Conservation (phyloP, 2,113 vertebrate genomes). For the Apaloderma vittatum region DNA sequence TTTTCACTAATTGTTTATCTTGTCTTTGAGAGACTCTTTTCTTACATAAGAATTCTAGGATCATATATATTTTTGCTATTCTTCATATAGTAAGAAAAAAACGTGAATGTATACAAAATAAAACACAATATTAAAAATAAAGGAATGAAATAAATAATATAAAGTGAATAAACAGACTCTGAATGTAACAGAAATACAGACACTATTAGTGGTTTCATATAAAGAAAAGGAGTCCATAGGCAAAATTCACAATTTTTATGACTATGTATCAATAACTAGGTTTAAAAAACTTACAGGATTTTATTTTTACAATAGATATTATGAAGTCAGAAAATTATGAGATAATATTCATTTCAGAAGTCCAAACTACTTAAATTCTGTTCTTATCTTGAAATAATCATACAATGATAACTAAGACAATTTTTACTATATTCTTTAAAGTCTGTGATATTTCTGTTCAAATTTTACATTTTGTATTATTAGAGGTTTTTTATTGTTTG, state of each 20-base stretch:
- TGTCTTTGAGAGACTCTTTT: neutral
- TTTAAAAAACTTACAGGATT: neutral
- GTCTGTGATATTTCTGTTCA: neutral
- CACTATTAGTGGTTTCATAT: neutral
- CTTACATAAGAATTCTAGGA: neutral
- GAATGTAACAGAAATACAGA: neutral
- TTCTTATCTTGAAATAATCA: neutral
- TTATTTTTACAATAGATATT: neutral
- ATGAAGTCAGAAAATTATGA: neutral
- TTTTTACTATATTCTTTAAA: neutral
- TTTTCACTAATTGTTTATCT: neutral
- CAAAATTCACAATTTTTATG: neutral
- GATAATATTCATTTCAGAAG: neutral
- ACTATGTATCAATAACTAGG: neutral
- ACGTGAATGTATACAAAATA: neutral
- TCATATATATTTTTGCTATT: neutral
- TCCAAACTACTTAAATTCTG: neutral
- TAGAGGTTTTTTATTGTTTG: neutral
- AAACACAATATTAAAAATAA: neutral
- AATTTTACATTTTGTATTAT: neutral
- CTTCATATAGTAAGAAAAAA: neutral
- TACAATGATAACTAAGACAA: neutral
- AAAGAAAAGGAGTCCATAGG: neutral
- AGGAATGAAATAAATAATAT: neutral
- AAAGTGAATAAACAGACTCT: neutral